Percentiles rank a stretch among this genome's conserved stretches.
These are phyloP conservation scores for Drosophila pandora DNA, from an alignment of 1,140 invertebrate genomes.

Conservation along the genomic window DNA sequence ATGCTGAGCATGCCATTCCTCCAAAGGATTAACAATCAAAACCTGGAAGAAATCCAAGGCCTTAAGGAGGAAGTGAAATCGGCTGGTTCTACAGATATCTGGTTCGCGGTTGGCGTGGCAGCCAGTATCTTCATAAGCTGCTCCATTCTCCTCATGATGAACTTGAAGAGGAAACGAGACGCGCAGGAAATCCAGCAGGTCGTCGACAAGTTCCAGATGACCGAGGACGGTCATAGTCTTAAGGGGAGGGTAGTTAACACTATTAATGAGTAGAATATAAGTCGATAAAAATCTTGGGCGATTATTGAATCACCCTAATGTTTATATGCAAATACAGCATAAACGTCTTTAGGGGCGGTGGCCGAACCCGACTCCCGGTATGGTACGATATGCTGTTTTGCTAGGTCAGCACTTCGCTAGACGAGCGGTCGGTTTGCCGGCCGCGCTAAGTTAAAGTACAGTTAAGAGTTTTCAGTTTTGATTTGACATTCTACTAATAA, in stretches of 20 bases:
- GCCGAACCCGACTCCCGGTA: background rate
- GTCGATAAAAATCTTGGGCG: background rate
- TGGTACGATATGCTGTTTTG: too few species aligned
- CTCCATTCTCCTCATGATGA: background rate
- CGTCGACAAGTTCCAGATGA: slow-evolving; percentile 10
- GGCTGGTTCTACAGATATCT: slow-evolving; percentile 4
- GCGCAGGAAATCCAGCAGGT: background rate
- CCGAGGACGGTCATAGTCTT: slow-evolving; percentile 12
- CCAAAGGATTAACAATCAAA: slow-evolving; percentile 21
- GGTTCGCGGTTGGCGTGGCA: slow-evolving; percentile 12
- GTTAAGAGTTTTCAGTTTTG: too few species aligned
- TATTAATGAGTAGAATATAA: background rate
- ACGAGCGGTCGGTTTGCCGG: too few species aligned
- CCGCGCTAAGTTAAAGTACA: too few species aligned
- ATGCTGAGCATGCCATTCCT: slow-evolving; percentile 12
- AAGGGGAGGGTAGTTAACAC: slow-evolving; percentile 4
- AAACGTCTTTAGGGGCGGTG: background rate
- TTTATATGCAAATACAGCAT: background rate
- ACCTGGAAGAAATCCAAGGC: background rate
- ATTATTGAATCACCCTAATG: slow-evolving; percentile 1
- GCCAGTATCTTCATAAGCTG: background rate
- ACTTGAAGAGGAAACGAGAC: background rate
- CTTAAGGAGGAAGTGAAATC: slow-evolving; percentile 16
- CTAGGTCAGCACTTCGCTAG: too few species aligned
- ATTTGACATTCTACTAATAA: too few species aligned